phyloP scores from a whole-genome alignment of 2,888 invertebrate species.

The Elysia crispata region DNA sequence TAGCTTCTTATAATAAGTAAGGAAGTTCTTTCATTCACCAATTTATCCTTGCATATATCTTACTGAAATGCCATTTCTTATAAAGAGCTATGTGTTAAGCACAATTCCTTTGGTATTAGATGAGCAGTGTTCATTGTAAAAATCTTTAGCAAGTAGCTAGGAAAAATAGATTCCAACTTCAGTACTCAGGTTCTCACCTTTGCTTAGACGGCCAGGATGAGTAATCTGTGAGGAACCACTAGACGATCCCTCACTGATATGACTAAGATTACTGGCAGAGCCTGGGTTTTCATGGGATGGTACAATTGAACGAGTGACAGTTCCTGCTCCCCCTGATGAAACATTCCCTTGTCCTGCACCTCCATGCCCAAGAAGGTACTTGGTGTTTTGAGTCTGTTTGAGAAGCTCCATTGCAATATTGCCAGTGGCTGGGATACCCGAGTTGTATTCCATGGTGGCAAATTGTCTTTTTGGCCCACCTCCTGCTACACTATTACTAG shows the following conservation, averaged over 20 bases:
- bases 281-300: constrained; percentile 36
- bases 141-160: too few relatives aligned
- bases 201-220: constrained; percentile 36
- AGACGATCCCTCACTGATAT: constrained; percentile 67
- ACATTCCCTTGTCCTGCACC: constrained; percentile 46
- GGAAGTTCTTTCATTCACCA: too few relatives aligned
- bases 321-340: constrained; percentile 6
- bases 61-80: too few relatives aligned
- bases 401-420: constrained; percentile 71
- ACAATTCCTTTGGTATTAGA: too few relatives aligned
- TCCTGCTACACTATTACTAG: not conserved
- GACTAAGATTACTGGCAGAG: constrained; percentile 60
- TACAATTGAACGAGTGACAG: not conserved
- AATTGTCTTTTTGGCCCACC: constrained; percentile 46
- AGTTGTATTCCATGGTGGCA: constrained; percentile 53
- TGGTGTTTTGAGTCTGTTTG: constrained; percentile 72
- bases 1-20: too few relatives aligned
- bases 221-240: constrained; percentile 58
- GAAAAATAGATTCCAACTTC: too few relatives aligned
- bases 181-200: constrained; percentile 29
- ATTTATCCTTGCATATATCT: too few relatives aligned
- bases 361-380: constrained; percentile 68
- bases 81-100: too few relatives aligned
- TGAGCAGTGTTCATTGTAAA: too few relatives aligned
- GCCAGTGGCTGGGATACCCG: constrained; percentile 63